Base-by-base conservation (phyloP, 2,888 invertebrate genomes). In the Hirtodrosophila cameraria region DNA sequence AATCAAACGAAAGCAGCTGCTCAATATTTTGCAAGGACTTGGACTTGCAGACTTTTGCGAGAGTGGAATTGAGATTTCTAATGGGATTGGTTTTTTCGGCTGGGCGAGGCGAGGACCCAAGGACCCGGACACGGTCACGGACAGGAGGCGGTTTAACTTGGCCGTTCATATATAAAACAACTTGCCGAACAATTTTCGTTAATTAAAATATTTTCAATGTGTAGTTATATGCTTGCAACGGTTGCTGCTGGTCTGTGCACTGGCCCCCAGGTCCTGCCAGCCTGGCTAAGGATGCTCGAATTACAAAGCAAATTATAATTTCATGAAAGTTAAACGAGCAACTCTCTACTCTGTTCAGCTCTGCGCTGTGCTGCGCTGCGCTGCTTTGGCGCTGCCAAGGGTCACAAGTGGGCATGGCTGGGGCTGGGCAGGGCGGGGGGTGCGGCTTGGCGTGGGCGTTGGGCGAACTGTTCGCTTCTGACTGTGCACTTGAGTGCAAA, bases 231-330 rank as follows among this genome's bases (percentile, higher is more conserved):
- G 61, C 42, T 55, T 58, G 52, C 38, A 67, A 48, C 42, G 48
- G 69, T 58, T 62, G 54, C 41, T 33, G 45, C 65, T 48, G 48
- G 20, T 46, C 46, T 16, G 30, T 27, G 53, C 45, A 18, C 4
- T 38, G 63, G 49, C 42, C 72, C 58, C 45, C 43, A 49, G 66
- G 58, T 42, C 52, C 68, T 60, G 58, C 42, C 52, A 30, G 39
- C 13, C 38, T 12, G 39, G 63, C 63, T 63, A 86, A 81, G 81
- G 80, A 81, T 82, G 76, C 84, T 86, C 82, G 75, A 81, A 88
- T 88, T 82, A 87, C 79, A 84, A 86, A 88, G 75, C 83, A 86
- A 88, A 88, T 88, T 88, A 88, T 88, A 88, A 88, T 88, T 88
- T 88, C 81, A 88, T 88, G 88, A 88, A 88, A 88, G 84, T 88